These are phyloP conservation scores for Ceryle rudis DNA, from an alignment of 2,797 vertebrate species.

Conservation along the genomic window DNA sequence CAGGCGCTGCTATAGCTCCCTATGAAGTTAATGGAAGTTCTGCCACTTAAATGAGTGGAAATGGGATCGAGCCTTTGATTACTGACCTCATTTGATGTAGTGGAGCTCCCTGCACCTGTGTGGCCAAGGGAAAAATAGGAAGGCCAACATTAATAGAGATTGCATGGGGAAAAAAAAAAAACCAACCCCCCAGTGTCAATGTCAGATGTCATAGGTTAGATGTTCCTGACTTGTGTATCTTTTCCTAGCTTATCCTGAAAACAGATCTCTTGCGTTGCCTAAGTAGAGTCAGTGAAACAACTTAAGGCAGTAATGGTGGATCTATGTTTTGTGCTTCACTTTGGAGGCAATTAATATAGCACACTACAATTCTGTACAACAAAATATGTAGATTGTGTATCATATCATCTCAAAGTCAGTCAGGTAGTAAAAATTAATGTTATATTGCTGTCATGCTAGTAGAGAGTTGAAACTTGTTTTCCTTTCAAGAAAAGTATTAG, in stretches of 20 bases:
- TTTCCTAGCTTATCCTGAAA: not conserved
- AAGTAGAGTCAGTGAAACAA: not conserved
- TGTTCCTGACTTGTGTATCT: fast-evolving
- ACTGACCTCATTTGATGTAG: not conserved
- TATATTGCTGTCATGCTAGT: not conserved
- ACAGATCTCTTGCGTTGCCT: not conserved
- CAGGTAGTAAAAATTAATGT: not conserved
- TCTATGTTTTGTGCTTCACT: fast-evolving
- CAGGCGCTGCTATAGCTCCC: not conserved
- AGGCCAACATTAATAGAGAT: not conserved
- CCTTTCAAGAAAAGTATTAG: not conserved
- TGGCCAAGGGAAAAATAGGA: not conserved
- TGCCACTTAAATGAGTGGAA: not conserved
- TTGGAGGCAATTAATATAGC: not conserved
- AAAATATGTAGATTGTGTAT: not conserved
- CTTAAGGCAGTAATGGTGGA: not conserved
- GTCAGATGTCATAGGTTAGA: not conserved
- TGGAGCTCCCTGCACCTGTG: fast-evolving
- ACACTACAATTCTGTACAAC: not conserved
- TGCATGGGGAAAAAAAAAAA: not conserved
- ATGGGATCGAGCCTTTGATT: not conserved
- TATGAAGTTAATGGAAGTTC: not conserved
- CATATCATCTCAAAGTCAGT: not conserved
- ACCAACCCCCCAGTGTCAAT: too few relatives aligned
- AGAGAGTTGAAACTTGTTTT: not conserved